Conservation (phyloP, 2,888 invertebrate species). For the Colostygia pectinataria region DNA sequence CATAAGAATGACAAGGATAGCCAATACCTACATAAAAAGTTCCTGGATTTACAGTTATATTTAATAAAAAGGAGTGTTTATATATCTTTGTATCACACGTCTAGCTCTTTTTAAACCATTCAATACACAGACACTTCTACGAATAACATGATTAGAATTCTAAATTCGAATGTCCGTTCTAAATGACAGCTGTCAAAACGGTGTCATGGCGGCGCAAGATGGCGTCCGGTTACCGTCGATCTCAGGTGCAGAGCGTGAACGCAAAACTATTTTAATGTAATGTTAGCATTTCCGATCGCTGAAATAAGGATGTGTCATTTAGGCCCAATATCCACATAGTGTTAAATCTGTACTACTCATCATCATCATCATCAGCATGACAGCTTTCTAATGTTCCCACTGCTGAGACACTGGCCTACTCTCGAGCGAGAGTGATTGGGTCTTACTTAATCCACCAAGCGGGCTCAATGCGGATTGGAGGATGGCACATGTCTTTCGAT, state of each 20-base stretch:
- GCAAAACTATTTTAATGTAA: constrained; percentile 67
- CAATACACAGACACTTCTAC: constrained; percentile 29
- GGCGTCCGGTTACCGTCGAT: constrained; percentile 80
- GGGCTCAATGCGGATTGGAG: too few relatives aligned
- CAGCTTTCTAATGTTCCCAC: too few relatives aligned
- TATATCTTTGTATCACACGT: not conserved
- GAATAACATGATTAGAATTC: constrained; percentile 63
- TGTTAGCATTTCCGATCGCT: constrained; percentile 72
- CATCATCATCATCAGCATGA: too few relatives aligned
- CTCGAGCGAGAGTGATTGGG: too few relatives aligned
- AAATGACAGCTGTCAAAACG: constrained; percentile 80
- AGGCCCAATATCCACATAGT: too few relatives aligned
- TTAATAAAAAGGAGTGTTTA: too few relatives aligned
- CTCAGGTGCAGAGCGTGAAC: constrained; percentile 62
- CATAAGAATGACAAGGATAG: too few relatives aligned
- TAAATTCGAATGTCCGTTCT: constrained; percentile 74
- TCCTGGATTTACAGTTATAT: not conserved
- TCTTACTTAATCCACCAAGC: too few relatives aligned
- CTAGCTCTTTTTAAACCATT: not conserved
- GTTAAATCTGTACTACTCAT: too few relatives aligned
- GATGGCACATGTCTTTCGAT: too few relatives aligned
- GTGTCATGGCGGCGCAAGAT: constrained; percentile 70
- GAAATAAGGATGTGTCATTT: constrained; percentile 44
- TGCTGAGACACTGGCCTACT: too few relatives aligned
- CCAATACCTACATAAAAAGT: too few relatives aligned